phyloP scores from a whole-genome alignment of 2,888 invertebrate species.

The Tipula lateralis region DNA sequence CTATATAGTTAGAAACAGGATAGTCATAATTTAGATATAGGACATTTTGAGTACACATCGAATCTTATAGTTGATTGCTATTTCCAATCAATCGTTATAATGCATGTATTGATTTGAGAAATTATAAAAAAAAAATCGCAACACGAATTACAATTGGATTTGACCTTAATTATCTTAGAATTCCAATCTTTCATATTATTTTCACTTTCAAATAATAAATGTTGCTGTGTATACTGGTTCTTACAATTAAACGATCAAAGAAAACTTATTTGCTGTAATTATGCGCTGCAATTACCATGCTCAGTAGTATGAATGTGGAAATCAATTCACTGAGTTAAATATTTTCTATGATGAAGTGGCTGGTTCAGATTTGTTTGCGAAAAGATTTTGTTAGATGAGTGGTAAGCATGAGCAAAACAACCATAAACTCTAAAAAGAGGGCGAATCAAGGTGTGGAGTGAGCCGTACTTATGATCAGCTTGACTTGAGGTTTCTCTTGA shows the following conservation, averaged over 20 bases:
- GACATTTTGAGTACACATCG: not conserved
- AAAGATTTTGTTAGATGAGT: too few species aligned
- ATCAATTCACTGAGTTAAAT: too few species aligned
- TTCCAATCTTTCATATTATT: not conserved
- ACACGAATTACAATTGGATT: not conserved
- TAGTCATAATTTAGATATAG: not conserved
- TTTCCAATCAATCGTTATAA: not conserved
- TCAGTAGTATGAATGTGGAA: not conserved
- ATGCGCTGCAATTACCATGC: not conserved
- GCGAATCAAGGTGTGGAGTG: too few species aligned
- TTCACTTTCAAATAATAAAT: not conserved
- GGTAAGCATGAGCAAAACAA: too few species aligned
- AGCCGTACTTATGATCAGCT: too few species aligned
- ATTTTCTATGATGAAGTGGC: too few species aligned
- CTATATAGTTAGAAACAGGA: not conserved
- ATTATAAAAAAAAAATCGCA: not conserved
- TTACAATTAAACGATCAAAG: not conserved
- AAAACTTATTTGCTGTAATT: not conserved
- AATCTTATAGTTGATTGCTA: not conserved
- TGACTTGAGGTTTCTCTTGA: too few species aligned
- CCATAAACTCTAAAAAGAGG: too few species aligned
- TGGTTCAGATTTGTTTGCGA: too few species aligned
- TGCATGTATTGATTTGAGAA: not conserved
- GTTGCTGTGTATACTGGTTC: not conserved
- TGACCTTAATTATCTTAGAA: conserved; percentile 6